Percentiles rank a stretch among this genome's conserved stretches.
Evolutionary conservation across 2,113 vertebrate genomes (phyloP).

Genomic region (Amblyopsis rosae): DNA sequence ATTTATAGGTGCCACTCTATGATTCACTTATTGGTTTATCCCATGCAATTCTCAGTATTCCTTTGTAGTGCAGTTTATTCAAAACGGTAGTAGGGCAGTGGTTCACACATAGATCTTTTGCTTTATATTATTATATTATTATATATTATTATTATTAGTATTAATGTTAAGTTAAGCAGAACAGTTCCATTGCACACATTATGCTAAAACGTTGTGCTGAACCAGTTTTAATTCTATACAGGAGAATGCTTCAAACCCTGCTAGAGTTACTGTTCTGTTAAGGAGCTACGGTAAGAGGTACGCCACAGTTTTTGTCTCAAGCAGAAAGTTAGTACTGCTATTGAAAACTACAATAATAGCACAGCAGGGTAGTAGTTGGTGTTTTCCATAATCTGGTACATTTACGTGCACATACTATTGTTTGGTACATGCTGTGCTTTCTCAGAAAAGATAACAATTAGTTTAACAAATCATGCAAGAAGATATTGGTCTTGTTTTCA

Average conservation of each 20-base stretch:
- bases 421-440: constrained; percentile 11
- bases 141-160: too few relatives aligned
- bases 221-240: too few relatives aligned
- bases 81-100: too few relatives aligned
- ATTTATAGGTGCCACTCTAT: background rate
- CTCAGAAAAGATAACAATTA: constrained; percentile 23
- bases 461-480: constrained; percentile 3
- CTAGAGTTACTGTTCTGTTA: background rate
- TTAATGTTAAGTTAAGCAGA: too few relatives aligned
- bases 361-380: background rate
- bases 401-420: background rate
- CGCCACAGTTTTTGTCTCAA: background rate
- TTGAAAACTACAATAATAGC: background rate
- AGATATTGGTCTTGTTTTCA: background rate
- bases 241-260: background rate
- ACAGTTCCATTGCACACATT: too few relatives aligned
- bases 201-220: too few relatives aligned
- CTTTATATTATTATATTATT: background rate
- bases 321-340: background rate
- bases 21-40: constrained; percentile 12
- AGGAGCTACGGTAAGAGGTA: background rate
- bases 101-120: background rate
- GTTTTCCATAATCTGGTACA: background rate
- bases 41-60: background rate
- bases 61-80: too few relatives aligned